Evolutionary conservation across 2,888 invertebrate species (phyloP), one percentile per base, ranked within the genome.

Genomic region (Altica lythri): DNA sequence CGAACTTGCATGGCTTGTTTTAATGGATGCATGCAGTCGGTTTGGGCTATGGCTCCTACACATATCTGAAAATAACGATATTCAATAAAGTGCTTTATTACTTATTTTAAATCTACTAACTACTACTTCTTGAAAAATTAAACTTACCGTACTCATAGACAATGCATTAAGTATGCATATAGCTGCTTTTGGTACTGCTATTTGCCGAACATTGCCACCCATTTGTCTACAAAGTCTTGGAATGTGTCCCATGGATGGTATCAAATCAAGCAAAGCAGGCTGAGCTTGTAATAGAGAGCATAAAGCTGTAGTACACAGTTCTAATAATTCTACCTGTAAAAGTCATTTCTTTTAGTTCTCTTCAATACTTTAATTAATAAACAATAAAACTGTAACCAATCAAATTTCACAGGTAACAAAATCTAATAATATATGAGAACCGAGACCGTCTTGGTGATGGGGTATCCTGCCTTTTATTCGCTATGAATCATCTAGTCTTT

Each of bases 1-100:
- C 95, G 84, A 27, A 86, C 82, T 78, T 89, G 86, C 89, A 99
- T 95, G 9, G 95, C 95, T 60, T 85, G 83, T 76, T 95, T 95
- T 57, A 99, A 78, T 0, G 95, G 91, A 50, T 86, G 83, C 77
- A 98, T 90, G 74, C 95, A 92, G 57, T 95, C 94, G 2, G 91
- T 88, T 77, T 92, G 90, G 9, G 90, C 85, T 61, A 95, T 81
- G 37, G 92, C 88, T 55, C 85, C 84, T 49, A 94, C 88, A 73
- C 95, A 95, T 59, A 89, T 84, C 91, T 93, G 72, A 4, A 75
- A 71, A 56, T 18, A 22, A 3, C 9, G 9, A 29, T 14, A 53
- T 32, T 43, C 44, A 19, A 44, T 27, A 27, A 2, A n/a, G n/a
- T 27, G 2, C n/a, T 27, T n/a, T 27, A n/a, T n/a, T n/a, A 22